phyloP scores from a whole-genome alignment of 2,797 vertebrate genomes.

The Vireo griseus region DNA sequence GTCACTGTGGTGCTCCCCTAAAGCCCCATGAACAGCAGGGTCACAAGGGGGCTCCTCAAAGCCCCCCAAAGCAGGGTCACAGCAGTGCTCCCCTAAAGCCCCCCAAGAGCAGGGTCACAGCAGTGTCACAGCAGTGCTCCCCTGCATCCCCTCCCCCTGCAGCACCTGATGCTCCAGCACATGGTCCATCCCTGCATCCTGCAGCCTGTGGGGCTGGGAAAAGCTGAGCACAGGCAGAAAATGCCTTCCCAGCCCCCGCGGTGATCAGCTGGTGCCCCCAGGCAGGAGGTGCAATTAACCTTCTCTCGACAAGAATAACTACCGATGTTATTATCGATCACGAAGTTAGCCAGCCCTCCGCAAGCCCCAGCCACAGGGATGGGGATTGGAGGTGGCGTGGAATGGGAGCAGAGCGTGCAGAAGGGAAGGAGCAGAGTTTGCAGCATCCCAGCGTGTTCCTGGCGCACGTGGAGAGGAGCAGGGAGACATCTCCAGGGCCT shows the following conservation, averaged over 20 bases:
- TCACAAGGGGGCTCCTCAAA: not conserved
- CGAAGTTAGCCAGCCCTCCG: not conserved
- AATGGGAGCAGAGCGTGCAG: not conserved
- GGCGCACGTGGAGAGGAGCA: not conserved
- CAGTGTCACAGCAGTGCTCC: not conserved
- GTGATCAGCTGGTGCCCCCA: constrained; percentile 51
- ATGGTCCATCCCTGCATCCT: not conserved
- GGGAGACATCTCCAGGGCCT: not conserved
- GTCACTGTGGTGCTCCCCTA: not conserved
- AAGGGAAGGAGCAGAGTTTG: not conserved
- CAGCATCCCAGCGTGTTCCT: not conserved
- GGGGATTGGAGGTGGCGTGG: not conserved
- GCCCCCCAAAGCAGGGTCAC: rapidly evolving
- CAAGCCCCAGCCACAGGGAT: not conserved
- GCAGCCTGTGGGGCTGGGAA: not conserved
- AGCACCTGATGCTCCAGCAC: constrained; percentile 25
- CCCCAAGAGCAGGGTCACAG: rapidly evolving
- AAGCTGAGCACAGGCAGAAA: not conserved
- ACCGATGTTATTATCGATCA: constrained; percentile 48
- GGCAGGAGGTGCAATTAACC: constrained; percentile 68
- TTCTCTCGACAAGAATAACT: constrained; percentile 61
- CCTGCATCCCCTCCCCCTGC: not conserved
- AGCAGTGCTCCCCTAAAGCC: rapidly evolving
- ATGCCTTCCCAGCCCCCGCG: constrained; percentile 21
- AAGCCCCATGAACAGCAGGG: rapidly evolving